Base-by-base conservation (phyloP, 2,797 vertebrate genomes). In the Semaprochilodus insignis region DNA sequence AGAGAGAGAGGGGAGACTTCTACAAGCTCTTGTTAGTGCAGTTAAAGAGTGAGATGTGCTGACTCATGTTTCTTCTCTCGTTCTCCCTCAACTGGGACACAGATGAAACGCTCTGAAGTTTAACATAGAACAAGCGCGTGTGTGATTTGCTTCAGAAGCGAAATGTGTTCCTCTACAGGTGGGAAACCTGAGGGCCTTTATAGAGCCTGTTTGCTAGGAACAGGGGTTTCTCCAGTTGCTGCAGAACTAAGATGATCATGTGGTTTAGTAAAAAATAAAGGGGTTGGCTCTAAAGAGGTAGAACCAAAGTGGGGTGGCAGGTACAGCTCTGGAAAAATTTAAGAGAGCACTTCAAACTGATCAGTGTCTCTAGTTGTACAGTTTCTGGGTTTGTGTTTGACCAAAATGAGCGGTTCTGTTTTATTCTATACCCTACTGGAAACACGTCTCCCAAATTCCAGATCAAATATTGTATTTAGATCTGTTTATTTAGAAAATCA, bases 11-110 rank as follows among this genome's bases (percentile, higher is more conserved):
- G 34, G 15, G 8, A 0, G 70, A 21, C 40, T 82, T 70, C 60
- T 52, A 70, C 67, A 70, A 34, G 71, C 74, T 31, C 48, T 76
- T 80, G 17, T 79, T 79, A 70, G 71, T 54, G 77, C 77, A n/a
- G 72, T 51, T 67, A 83, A 67, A 54, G 59, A 83, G 55, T 66
- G 73, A 74, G 36, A 48, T 40, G 25, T 74, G 70, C 77, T 60
- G 77, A 70, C 54, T 80, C 77, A 79, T 36, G 16, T 17, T 36
- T 31, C 63, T 15, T 27, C 11, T 76, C 36, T 66, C 52, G 4
- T 48, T 71, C 14, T 70, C 67, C 17, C 51, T 71, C 52, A 44
- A 36, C 77, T 59, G 52, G 72, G 72, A 74, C 54, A 15, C 25
- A 54, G 67, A 71, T 72, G 16, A 71, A 69, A 60, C 34, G n/a